Evolutionary conservation across 2,888 invertebrate genomes (phyloP), one percentile per base, ranked within the genome.

Genomic region (Acleris literana): DNA sequence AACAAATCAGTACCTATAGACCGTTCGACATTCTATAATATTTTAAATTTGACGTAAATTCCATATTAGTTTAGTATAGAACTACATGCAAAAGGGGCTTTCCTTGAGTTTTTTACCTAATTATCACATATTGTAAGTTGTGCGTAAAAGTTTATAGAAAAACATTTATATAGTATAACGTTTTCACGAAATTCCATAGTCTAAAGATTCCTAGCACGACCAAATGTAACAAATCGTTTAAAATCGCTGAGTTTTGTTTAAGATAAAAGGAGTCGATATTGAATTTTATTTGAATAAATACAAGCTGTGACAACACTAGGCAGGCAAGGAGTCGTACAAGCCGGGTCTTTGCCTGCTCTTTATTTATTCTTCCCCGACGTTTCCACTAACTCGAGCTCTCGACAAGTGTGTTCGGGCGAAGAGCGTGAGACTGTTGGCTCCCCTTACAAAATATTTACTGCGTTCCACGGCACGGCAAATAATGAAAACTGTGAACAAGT

Each of bases 351-450:
- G 71, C 75, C 73, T 73, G 68, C 63, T 68, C 73, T 76, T 78
- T 81, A 78, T 82, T 78, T 81, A 79, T 80, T 74, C 74, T 73
- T 66, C 68, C 70, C 69, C 70, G 68, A 72, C 74, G 71, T 74
- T 71, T 64, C 65, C 68, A 72, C 72, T 73, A 76, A 76, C 76
- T 75, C 70, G 69, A 72, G 73, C 74, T 76, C 74, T 79, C 76
- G 77, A 79, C 76, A 74, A 72, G 73, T 79, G 78, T 77, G 75
- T 83, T 82, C 80, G 70, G 72, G 75, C 71, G 74, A 77, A 78
- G 78, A 77, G 76, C 75, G 74, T 73, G 72, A 76, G 71, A 73
- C 67, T 71, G 77, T 81, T 79, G 74, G 73, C 72, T 78, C 77
- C 74, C 74, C 72, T 70, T 69, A 72, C 68, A 75, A 75, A 79